phyloP scores from a whole-genome alignment of 64 coral and sea anemone genomes.

The Pachyseris speciosa region DNA sequence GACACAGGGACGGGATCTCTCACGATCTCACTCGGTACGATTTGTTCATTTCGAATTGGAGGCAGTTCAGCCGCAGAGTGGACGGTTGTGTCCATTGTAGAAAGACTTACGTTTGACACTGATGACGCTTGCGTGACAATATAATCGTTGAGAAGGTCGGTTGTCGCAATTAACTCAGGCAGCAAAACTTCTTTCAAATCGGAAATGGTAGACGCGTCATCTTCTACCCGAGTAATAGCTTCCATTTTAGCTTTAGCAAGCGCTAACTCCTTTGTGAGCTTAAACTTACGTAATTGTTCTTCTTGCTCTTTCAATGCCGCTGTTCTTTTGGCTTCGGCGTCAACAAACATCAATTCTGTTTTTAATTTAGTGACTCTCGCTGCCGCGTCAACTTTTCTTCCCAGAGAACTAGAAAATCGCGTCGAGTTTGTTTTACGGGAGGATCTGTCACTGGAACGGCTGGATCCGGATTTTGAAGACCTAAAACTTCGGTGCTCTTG shows the following conservation, averaged over 20 bases:
- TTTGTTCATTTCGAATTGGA: not conserved
- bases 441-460: not conserved
- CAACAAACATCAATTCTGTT: conserved; percentile 3
- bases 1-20: not conserved
- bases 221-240: not conserved
- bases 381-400: not conserved
- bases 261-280: conserved; percentile 16
- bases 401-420: conserved; percentile 7
- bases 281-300: conserved; percentile 16
- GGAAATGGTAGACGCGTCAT: not conserved
- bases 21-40: not conserved
- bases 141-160: not conserved
- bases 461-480: not conserved
- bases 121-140: not conserved
- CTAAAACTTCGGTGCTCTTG: not conserved
- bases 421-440: conserved; percentile 13
- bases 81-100: not conserved
- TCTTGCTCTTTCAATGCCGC: not conserved
- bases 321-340: conserved; percentile 1
- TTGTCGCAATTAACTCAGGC: not conserved
- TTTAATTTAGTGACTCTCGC: not conserved
- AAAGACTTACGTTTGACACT: not conserved
- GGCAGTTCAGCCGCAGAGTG: not conserved
- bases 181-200: not conserved
- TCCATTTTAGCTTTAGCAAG: too few relatives aligned